Evolutionary conservation across 1,140 invertebrate species (phyloP), one percentile per base, ranked within the genome.

Genomic region (Drosophila tristis): DNA sequence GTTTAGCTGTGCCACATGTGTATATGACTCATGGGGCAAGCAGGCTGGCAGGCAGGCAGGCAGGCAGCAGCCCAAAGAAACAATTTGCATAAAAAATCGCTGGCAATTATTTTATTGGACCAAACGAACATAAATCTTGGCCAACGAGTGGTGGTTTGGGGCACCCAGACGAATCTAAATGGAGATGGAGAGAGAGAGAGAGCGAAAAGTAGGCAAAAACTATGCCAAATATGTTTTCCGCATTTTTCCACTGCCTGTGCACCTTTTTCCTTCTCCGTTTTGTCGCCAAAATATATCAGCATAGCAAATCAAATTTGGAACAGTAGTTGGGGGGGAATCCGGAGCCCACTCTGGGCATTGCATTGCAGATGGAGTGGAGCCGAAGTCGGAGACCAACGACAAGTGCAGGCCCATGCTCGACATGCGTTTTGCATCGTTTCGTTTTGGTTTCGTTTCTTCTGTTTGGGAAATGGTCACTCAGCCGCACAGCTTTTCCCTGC

Each of bases 71-170:
- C 35, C 35, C 50, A 59, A 44, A 65, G 66, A 80, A 91, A 80
- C 78, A 76, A 91, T 91, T 91, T 91, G 80, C 89, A 91, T 91
- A 86, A 89, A 91, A 91, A 89, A 90, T 91, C 82, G 73, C 75
- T 89, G 70, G 89, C 89, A 91, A 91, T 91, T 86, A 91, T 91
- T 91, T 91, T 91, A 91, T 91, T 91, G 89, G 84, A 89, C 78
- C 86, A 74, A 78, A 68, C 80, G 84, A 80, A 89, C 84, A 82
- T 91, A 91, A 91, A 91, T 91, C 89, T 91, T 73, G 54, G 53
- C 59, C 68, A 86, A 65, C 68, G 62, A 78, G 65, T 70, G 59
- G 26, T 4, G 31, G 9, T 11, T 29, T 29, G 29, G 31, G 72
- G 20, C 61, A 48, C 15, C 44, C 31, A 45, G 51, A 58, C 45